Evolutionary conservation across 2,888 invertebrate species (phyloP).

Genomic region (Lampropteryx suffumata): DNA sequence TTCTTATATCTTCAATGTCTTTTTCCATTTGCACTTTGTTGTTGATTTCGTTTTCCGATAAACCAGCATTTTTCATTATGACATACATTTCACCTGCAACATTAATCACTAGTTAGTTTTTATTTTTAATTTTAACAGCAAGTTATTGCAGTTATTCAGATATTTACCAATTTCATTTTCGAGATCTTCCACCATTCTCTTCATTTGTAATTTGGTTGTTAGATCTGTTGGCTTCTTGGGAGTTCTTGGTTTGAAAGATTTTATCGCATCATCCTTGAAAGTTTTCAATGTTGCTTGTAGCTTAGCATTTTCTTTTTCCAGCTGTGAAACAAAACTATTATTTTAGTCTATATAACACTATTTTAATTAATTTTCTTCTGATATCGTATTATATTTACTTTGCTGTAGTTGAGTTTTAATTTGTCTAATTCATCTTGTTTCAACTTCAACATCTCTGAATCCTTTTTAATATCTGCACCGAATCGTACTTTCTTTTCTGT

Average conservation of each 20-base stretch:
- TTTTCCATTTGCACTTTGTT: slow-evolving; percentile 73
- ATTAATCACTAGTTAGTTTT: neutral
- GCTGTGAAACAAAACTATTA: slow-evolving; percentile 47
- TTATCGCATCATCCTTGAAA: slow-evolving; percentile 85
- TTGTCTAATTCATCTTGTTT: slow-evolving; percentile 81
- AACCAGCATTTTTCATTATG: slow-evolving; percentile 84
- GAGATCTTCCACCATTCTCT: slow-evolving; percentile 92
- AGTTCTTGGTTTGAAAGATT: slow-evolving; percentile 86
- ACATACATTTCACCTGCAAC: slow-evolving; percentile 82
- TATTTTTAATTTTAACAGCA: neutral
- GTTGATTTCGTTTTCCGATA: slow-evolving; percentile 75
- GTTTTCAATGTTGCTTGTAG: slow-evolving; percentile 85
- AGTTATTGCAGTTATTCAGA: neutral
- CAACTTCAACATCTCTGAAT: slow-evolving; percentile 65
- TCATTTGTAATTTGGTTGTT: slow-evolving; percentile 88
- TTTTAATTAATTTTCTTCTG: neutral
- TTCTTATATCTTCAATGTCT: slow-evolving; percentile 79
- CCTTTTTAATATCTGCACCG: slow-evolving; percentile 68
- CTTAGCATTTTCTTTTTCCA: slow-evolving; percentile 86
- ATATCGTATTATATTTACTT: slow-evolving; percentile 26
- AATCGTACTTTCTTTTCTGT: slow-evolving; percentile 78
- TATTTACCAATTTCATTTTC: slow-evolving; percentile 91
- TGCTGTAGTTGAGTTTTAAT: slow-evolving; percentile 77
- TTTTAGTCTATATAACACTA: neutral
- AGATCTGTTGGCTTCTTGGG: slow-evolving; percentile 89